These are phyloP conservation scores for Hoplostethus mediterraneus DNA, from an alignment of 2,797 vertebrate genomes.

Conservation along the genomic window DNA sequence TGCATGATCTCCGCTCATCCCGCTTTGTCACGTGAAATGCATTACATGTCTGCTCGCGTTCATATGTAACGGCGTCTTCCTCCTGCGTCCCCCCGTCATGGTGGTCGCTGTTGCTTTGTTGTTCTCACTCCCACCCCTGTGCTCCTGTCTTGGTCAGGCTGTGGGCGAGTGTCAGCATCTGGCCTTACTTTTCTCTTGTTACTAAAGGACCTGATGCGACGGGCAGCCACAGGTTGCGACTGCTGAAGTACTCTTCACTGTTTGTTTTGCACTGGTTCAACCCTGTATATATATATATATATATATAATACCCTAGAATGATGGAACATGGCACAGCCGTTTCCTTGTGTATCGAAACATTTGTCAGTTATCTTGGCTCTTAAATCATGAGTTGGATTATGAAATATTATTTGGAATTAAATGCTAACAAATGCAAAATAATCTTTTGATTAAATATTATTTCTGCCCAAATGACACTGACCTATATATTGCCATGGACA, in stretches of 20 bases:
- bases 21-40: constrained; percentile 25
- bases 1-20: constrained; percentile 9
- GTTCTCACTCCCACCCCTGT: constrained; percentile 12
- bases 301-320: not conserved
- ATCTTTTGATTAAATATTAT: not conserved
- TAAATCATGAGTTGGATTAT: not conserved
- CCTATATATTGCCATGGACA: too few relatives aligned
- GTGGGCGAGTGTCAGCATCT: constrained; percentile 18
- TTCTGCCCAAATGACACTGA: too few relatives aligned
- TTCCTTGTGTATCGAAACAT: not conserved
- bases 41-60: constrained; percentile 31
- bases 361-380: not conserved
- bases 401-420: not conserved
- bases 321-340: constrained; percentile 35
- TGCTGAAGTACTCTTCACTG: not conserved
- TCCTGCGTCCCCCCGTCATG: constrained; percentile 67
- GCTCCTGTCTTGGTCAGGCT: constrained; percentile 14
- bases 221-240: constrained; percentile 77
- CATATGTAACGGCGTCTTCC: constrained; percentile 58
- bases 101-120: constrained; percentile 72
- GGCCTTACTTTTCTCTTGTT: constrained; percentile 57
- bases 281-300: not conserved
- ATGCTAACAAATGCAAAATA: not conserved
- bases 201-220: constrained; percentile 12
- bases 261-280: constrained; percentile 11